Evolutionary conservation across 2,113 vertebrate genomes (phyloP), one percentile per base, ranked within the genome.

Genomic region (Sinocyclocheilus rhinocerous): DNA sequence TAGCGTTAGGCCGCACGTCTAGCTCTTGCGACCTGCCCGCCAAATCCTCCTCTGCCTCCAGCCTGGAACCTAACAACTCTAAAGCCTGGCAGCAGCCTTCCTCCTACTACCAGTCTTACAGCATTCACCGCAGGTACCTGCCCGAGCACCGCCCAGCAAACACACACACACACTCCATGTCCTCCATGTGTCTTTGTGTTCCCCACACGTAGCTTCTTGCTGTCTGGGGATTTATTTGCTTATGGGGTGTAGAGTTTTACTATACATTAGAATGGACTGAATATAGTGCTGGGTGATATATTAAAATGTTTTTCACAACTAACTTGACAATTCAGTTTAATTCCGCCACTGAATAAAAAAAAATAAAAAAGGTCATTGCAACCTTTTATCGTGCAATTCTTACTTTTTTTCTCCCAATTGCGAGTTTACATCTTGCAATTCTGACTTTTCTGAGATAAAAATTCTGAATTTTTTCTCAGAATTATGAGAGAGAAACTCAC

Each of bases 1-100:
- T 96, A 94, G 93, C 95, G 83, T 91, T 96, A 90, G 95, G 95
- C 92, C 94, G 95, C 90, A 95, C 95, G 87, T 93, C 94, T 94
- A 96, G 95, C 94, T 94, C 93, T 92, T 94, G 95, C 92, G 95
- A 96, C 93, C 94, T 96, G 92, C 95, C 95, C 24, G 91, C 94
- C 93, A 96, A 95, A 93, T 96, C 95, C 89, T 95, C 95, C 88
- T 96, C 95, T 87, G 94, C 94, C 92, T 95, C 95, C 94, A 95
- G 93, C 92, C 93, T 96, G 95, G 95, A 96, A 89, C 94, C 95
- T 95, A 95, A 94, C 94, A 92, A 93, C 94, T 93, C 95, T 95
- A 96, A 96, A 93, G 92, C 94, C 91, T 95, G 94, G 94, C 95
- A 95, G 88, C 92, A 93, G 69, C 92, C 93, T 89, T 16, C 93